A percentile compares a stretch with the other conserved stretches of the same genome.
Evolutionary conservation across 2,797 vertebrate species (phyloP).

Genomic region (Todus mexicanus): DNA sequence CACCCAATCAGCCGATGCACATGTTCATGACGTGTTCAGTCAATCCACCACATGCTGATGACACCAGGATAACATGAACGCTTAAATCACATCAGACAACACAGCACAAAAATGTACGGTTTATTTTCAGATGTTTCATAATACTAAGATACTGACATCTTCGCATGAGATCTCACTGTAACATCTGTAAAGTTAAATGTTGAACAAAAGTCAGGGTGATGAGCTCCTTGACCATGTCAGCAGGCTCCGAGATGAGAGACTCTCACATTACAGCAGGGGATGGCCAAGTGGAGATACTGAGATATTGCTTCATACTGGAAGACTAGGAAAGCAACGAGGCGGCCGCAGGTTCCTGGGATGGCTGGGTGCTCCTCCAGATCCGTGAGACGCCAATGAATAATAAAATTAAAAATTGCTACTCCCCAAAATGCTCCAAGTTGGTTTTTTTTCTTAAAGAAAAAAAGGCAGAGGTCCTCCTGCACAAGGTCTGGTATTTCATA

Average conservation of each 20-base stretch:
- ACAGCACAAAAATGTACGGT: neutral
- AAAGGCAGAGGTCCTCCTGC: neutral
- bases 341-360: neutral
- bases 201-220: neutral
- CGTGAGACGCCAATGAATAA: neutral
- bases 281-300: neutral
- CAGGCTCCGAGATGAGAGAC: neutral
- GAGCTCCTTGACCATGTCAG: neutral
- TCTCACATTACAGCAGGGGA: neutral
- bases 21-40: neutral
- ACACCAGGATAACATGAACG: neutral
- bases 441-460: neutral
- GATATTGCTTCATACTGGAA: neutral
- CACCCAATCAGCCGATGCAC: too few relatives aligned
- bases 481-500: neutral
- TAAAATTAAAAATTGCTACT: neutral
- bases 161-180: neutral
- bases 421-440: neutral
- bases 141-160: neutral
- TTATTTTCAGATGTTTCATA: constrained; percentile 2
- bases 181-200: neutral
- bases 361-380: neutral
- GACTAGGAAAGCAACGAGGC: neutral
- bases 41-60: neutral
- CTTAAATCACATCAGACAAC: neutral